Percentiles rank a stretch among this genome's conserved stretches.
Conservation (phyloP, 2,797 vertebrate species). For the Telmatherina bonti region DNA sequence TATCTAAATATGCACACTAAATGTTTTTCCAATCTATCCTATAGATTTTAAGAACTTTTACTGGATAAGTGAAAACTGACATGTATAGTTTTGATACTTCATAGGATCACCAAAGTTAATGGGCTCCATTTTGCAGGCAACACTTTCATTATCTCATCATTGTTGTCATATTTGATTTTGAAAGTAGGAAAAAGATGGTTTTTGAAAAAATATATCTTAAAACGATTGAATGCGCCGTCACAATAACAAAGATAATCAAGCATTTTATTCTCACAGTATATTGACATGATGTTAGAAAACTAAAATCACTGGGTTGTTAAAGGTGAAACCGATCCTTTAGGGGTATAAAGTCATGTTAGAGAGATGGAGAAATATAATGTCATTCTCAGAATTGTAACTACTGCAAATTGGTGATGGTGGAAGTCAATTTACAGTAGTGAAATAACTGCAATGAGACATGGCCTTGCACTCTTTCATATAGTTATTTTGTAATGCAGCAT, state of each 20-base stretch:
- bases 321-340: neutral
- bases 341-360: too few relatives aligned
- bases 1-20: neutral
- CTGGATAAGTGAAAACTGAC: neutral
- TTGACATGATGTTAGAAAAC: neutral
- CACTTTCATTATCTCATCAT: neutral
- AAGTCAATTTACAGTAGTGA: neutral
- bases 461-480: neutral
- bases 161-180: neutral
- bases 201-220: too few relatives aligned
- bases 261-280: neutral
- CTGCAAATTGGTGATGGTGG: neutral
- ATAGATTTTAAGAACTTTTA: neutral
- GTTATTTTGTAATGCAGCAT: constrained; percentile 3
- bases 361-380: too few relatives aligned
- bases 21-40: constrained; percentile 4
- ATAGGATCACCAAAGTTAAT: neutral
- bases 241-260: neutral
- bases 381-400: neutral
- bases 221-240: neutral
- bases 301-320: neutral
- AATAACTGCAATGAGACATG: neutral
- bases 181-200: too few relatives aligned
- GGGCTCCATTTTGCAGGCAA: neutral
- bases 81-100: neutral